Evolutionary conservation across 2,888 invertebrate genomes (phyloP).

Genomic region (Synanthedon myopaeformis): DNA sequence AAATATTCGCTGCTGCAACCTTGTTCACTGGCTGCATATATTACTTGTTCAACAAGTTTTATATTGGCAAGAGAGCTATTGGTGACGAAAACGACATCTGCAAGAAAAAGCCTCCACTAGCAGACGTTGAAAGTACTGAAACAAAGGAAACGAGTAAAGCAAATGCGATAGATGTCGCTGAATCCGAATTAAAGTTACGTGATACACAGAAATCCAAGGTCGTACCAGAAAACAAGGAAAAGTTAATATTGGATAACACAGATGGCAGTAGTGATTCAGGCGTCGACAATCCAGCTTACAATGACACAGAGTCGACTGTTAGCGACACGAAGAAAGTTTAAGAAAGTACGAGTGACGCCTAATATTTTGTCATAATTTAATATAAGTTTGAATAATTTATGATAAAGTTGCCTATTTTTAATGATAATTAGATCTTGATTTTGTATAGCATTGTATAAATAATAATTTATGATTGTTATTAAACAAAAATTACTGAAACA

Average conservation of each 20-base stretch:
- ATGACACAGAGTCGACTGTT: conserved; percentile 32
- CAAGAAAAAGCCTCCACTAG: conserved; percentile 59
- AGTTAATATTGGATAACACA: conserved; percentile 35
- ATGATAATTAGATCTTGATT: not conserved
- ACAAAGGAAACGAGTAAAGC: conserved; percentile 27
- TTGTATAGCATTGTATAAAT: no score
- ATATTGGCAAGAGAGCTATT: conserved; percentile 68
- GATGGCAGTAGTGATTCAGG: conserved; percentile 63
- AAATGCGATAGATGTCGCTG: conserved; percentile 33
- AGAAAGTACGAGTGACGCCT: conserved; percentile 1
- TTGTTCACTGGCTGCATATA: conserved; percentile 76
- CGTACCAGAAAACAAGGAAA: conserved; percentile 16
- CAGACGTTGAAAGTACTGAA: conserved; percentile 44
- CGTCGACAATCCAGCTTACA: conserved; percentile 56
- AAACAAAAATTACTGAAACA: no score
- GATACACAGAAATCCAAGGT: conserved; percentile 16
- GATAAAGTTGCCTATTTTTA: not conserved
- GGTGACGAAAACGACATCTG: conserved; percentile 69
- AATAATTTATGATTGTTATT: no score
- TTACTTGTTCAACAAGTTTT: conserved; percentile 75
- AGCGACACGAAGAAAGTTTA: conserved; percentile 30
- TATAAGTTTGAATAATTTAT: conserved; percentile 11
- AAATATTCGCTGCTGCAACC: conserved; percentile 74
- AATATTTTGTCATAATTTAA: conserved; percentile 11
- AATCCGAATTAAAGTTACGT: conserved; percentile 9